Base-by-base conservation (phyloP, 2,797 vertebrate genomes). In the Enteromius unitaeniatus region DNA sequence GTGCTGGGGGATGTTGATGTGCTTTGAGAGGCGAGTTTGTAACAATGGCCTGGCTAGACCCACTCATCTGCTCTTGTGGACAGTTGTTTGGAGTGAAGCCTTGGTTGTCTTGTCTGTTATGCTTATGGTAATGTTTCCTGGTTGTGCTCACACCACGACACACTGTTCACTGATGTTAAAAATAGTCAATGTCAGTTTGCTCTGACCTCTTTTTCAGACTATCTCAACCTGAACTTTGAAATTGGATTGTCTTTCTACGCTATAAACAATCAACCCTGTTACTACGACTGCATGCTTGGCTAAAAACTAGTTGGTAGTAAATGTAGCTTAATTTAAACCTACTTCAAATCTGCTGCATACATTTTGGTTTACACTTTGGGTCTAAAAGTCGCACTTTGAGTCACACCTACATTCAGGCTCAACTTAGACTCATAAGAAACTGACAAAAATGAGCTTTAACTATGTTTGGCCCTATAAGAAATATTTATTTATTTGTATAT, bases 1-100 rank as follows among this genome's bases (percentile, higher is more conserved):
- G 81, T 86, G 81, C 82, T 83, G 79, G 83, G 80, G 84, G 83
- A 40, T 79, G 82, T 53, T 65, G 15, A 3, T 79, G 73, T 85
- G 80, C 85, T 84, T 82, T 88, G 76, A 88, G 67, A 83, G 62
- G 49, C 83, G 84, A 62, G 79, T 80, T 84, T 85, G 60, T 86
- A 89, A 89, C 86, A 88, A 89, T 88, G 80, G 81, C 87, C 73
- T 37, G 40, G 85, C 82, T 69, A 82, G 86, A 87, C 72, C 62
- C 68, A 51, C 86, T 89, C 82, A 67, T 87, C 87, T 86, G 86
- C 81, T 85, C 79, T 74, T 14, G 51, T 81, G 79, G 86, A 72
- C 84, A 79, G 86, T 85, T 83, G 86, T 87, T 88, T 84, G 85
- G 84, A 76, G 45, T 81, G 84, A 84, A 75, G 58, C 79, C 26